A percentile compares a stretch with the other conserved stretches of the same genome.
phyloP scores from a whole-genome alignment of 2,888 invertebrate species.

The Mimachlamys varia region DNA sequence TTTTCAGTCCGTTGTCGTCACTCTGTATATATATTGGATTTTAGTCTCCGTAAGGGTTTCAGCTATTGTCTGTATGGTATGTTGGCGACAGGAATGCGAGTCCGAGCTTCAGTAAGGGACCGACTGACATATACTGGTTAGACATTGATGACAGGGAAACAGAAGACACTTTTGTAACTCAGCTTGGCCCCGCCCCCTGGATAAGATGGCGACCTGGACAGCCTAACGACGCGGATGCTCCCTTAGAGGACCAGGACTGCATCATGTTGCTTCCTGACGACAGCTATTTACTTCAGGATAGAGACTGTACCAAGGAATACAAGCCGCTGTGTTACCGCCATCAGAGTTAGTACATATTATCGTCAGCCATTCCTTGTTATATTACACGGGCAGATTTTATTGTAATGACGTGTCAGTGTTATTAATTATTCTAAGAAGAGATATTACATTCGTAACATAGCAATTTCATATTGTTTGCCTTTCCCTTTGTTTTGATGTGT shows the following conservation, averaged over 20 bases:
- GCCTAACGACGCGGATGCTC: not conserved
- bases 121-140: not conserved
- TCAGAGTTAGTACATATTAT: not conserved
- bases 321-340: not conserved
- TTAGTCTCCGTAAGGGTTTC: too few relatives aligned
- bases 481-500: too few relatives aligned
- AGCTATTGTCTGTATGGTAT: too few relatives aligned
- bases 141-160: conserved; percentile 18
- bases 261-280: not conserved
- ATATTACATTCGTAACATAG: too few relatives aligned
- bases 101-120: too few relatives aligned
- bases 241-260: not conserved
- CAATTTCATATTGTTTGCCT: too few relatives aligned
- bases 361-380: not conserved
- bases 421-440: too few relatives aligned
- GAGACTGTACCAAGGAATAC: not conserved
- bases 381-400: too few relatives aligned
- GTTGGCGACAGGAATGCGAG: too few relatives aligned
- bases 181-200: not conserved
- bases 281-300: not conserved
- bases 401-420: too few relatives aligned
- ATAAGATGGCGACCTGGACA: not conserved
- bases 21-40: too few relatives aligned
- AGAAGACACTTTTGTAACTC: not conserved
- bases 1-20: too few relatives aligned